A percentile compares a stretch with the other conserved stretches of the same genome.
Conservation (phyloP, 1,140 invertebrate species). For the Lepidurus packardi region DNA sequence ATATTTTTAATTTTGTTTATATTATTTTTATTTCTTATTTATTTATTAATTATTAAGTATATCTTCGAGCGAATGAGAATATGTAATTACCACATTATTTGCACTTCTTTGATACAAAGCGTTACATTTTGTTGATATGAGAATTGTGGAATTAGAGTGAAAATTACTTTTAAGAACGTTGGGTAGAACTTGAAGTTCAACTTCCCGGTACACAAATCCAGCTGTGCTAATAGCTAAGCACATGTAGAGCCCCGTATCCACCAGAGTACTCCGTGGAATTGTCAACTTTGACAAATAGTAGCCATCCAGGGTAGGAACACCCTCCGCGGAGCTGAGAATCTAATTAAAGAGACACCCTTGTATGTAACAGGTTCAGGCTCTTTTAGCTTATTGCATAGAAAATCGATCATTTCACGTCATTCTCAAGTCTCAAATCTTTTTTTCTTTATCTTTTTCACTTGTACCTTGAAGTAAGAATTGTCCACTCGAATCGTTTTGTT, state of each 20-base stretch:
- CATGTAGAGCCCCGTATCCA: background rate
- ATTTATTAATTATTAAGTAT: too few relatives aligned
- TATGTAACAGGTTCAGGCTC: too few relatives aligned
- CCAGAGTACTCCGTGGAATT: background rate
- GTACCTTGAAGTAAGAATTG: background rate
- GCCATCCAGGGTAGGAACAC: background rate
- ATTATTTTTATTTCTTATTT: too few relatives aligned
- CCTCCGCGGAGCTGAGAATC: background rate
- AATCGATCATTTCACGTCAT: background rate
- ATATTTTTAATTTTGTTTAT: too few relatives aligned
- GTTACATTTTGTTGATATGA: background rate
- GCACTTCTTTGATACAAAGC: too few relatives aligned
- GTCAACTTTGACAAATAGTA: conserved; percentile 5
- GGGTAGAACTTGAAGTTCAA: background rate
- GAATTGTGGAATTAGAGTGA: background rate
- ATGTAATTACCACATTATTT: too few relatives aligned
- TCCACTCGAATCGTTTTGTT: background rate
- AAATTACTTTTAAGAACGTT: background rate
- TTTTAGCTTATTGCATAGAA: background rate
- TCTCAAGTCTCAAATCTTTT: background rate
- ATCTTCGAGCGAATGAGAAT: too few relatives aligned
- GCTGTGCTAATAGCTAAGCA: conserved; percentile 13
- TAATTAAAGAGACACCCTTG: background rate
- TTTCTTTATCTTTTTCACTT: background rate
- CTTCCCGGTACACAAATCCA: background rate